Evolutionary conservation across 2,888 invertebrate species (phyloP), one percentile per base, ranked within the genome.

Genomic region (Steinernema scapterisci): DNA sequence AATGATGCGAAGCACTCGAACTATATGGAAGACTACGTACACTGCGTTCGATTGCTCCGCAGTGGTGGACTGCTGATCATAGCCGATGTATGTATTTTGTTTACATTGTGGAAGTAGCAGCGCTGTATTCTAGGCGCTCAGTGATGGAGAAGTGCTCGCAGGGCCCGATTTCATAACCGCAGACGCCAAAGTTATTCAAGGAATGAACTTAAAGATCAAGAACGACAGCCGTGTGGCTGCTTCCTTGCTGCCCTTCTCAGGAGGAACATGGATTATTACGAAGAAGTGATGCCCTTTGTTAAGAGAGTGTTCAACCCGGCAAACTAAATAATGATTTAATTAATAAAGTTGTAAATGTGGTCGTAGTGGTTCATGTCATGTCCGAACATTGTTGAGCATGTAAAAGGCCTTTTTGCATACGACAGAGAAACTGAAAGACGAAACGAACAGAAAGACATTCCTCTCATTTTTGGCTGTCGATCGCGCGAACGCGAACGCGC

Each of bases 11-110:
- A 89, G 77, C 88, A 89, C 75, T 74, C 70, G 25, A 86, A 85
- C 73, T 89, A 89, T 77, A 74, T 81, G 73, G 81, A 80, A 13
- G 89, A 89, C 77, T 89, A 88, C 77, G 89, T 89, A 75, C 78
- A 82, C 52, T 85, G 86, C 71, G 79, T 89, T 31, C 76, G 83
- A 45, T 80, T 89, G 51, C 38, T 89, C 38, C 79, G 88, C 45
- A 79, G 82, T 72, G 88, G 88, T 16, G 89, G 89, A 31, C 80
- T 89, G 71, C 83, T 89, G 27, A 84, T 88, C 16, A 80, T 89
- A 52, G 88, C 89, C 77, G 89, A 89, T 77, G 83, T 83, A 56
- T 45, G 73, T 19, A 16, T 16, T 19, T 7, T 23, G 11, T 43
- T 71, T 0, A 19, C 7, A 13, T 16, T 13, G 5, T 73, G 31